A percentile compares a stretch with the other conserved stretches of the same genome.
phyloP scores from a whole-genome alignment of 2,797 vertebrate species.

The Pangasius macronema region DNA sequence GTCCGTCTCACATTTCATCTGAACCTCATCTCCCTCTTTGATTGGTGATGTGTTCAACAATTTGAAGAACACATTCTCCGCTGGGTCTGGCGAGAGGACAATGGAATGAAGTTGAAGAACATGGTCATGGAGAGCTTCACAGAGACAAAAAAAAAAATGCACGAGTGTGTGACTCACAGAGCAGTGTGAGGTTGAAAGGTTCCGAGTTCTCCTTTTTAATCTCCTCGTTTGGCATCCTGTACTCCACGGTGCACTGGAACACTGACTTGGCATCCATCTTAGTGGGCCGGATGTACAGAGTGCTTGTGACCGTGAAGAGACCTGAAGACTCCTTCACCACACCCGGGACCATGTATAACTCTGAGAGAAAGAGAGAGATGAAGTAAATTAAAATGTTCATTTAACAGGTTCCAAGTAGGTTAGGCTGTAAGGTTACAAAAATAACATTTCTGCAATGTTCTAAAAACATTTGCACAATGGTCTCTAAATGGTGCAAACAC shows the following conservation, averaged over 20 bases:
- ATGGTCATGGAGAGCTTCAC: neutral
- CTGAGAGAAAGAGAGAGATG: constrained; percentile 60
- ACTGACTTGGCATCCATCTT: constrained; percentile 77
- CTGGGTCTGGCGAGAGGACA: constrained; percentile 74
- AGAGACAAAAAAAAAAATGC: neutral
- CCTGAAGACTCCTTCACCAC: constrained; percentile 82
- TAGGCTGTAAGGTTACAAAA: neutral
- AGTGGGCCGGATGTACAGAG: constrained; percentile 74
- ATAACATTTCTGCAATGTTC: neutral
- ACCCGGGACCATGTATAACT: constrained; percentile 74
- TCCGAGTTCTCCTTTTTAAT: constrained; percentile 68
- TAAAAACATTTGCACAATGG: neutral
- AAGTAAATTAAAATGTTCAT: neutral
- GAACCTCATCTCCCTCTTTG: constrained; percentile 84
- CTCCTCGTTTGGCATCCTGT: constrained; percentile 66
- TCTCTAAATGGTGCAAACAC: neutral
- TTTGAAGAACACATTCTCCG: constrained; percentile 75
- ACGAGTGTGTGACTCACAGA: constrained; percentile 78
- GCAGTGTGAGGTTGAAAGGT: constrained; percentile 76
- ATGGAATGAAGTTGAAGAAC: neutral
- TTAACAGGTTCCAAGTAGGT: neutral
- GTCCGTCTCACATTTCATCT: constrained; percentile 79
- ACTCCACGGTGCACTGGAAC: constrained; percentile 80
- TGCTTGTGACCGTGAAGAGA: constrained; percentile 77
- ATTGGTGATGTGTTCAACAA: constrained; percentile 64